A percentile compares a stretch with the other conserved stretches of the same genome.
Conservation (phyloP, 2,113 vertebrate species). For the Brachyhypopomus occidentalis region DNA sequence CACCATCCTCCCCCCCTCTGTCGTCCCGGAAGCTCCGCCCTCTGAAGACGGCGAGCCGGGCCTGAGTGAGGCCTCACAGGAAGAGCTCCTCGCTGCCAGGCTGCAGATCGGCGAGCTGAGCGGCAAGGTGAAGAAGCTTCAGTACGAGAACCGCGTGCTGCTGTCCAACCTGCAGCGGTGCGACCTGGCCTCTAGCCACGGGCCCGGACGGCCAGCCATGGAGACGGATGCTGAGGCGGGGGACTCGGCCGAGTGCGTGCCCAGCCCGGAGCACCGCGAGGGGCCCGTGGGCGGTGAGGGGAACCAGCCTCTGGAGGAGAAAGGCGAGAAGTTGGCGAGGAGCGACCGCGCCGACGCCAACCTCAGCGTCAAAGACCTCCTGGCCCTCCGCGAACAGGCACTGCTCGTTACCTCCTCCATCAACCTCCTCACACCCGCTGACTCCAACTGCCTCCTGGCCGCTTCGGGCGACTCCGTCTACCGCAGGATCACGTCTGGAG, state of each 20-base stretch:
- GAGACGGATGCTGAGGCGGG: constrained; percentile 91
- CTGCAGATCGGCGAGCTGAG: constrained; percentile 92
- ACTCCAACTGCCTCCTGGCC: constrained; percentile 81
- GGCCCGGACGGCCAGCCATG: constrained; percentile 79
- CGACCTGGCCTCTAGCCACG: constrained; percentile 89
- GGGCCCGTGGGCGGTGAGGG: constrained; percentile 70
- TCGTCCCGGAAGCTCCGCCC: constrained; percentile 45
- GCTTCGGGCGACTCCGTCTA: constrained; percentile 68
- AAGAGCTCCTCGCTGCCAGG: constrained; percentile 85
- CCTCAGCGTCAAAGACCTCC: constrained; percentile 82
- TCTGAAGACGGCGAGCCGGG: constrained; percentile 84
- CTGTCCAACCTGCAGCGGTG: constrained; percentile 96
- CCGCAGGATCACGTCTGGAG: constrained; percentile 82
- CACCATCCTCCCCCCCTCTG: constrained; percentile 55
- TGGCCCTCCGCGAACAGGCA: constrained; percentile 87
- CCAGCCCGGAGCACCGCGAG: constrained; percentile 75
- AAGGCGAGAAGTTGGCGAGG: constrained; percentile 59
- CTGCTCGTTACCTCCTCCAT: constrained; percentile 89
- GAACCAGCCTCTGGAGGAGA: constrained; percentile 65
- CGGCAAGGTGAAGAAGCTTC: constrained; percentile 97
- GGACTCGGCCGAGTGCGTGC: constrained; percentile 89
- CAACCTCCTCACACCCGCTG: constrained; percentile 84
- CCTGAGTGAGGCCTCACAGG: constrained; percentile 85
- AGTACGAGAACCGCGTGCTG: constrained; percentile 96
- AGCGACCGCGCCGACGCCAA: constrained; percentile 50